Base-by-base conservation (phyloP, 1,140 invertebrate genomes). In the Brachionus rotundiformis region DNA sequence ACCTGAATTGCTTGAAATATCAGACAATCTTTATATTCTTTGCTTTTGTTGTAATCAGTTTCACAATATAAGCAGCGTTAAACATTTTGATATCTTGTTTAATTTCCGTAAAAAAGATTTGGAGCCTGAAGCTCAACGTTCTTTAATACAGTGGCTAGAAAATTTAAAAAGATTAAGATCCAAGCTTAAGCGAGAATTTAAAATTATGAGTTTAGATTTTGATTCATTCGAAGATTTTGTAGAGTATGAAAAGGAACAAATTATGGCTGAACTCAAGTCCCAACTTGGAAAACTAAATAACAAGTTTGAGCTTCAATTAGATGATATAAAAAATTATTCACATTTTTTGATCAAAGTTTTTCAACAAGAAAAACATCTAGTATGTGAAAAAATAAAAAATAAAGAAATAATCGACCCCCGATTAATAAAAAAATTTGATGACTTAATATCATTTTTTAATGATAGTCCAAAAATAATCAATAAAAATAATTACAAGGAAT, bases 401-500 rank as follows among this genome's bases (percentile, higher is more conserved):
- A 68, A 68, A 16, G n/a, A 68, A 33, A 68, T 68, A 33, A n/a
- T 39, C 7, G 31, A 68, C 10, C 63, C 63, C 13, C 13, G 19
- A 36, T 19, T 68, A n/a, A 33, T 33, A 3, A 68, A 36, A 68
- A n/a, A 68, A 33, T 68, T 68, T 36, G 63, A 68, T 39, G n/a
- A 68, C 36, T 68, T 68, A 19, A 33, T 68, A 1, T 11, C 11
- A 8, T 68, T 6, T 36, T 68, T 68, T 16, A 4, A 31, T 8
- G n/a, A 29, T 23, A 36, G 19, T 33, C 63, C 63, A 19, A 68
- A 6, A 36, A 68, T 68, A n/a, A 19, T 68, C 6, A 68, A 68
- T 36, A 68, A 68, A 68, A 68, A 33, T 19, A 68, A 68, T 36
- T 68, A 68, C 16, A 68, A 36, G 13, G n/a, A 68, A 36, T 68